Base-by-base conservation (phyloP, 2,113 vertebrate species). In the Junco hyemalis region DNA sequence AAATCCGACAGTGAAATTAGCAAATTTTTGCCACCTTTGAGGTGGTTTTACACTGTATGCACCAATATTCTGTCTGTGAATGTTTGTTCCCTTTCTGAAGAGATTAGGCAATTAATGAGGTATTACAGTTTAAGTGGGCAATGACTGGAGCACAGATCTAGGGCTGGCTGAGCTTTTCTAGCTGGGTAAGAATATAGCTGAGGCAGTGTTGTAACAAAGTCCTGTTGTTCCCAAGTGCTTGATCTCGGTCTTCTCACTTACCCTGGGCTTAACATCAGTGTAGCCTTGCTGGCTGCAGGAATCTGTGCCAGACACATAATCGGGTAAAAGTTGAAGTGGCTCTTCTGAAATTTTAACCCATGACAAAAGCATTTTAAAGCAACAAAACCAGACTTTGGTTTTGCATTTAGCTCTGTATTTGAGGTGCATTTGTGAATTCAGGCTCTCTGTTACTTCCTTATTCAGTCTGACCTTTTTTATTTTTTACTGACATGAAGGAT, bases 81-180 rank as follows among this genome's bases (percentile, higher is more conserved):
- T 48, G 29, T 47, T 69, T 70, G 1, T 35, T 61, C 35, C 15
- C 38, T 54, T 66, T 82, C 51, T 83, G 36, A 50, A 57, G 50
- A 42, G 83, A 26, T 36, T 2, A 15, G 28, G 51, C 47, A 59
- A 3, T 0, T 2, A 63, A 25, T 28, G 60, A 59, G 61, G 6
- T 18, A 0, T 48, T 31, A 0, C 10, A 2, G 10, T 24, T 8
- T 19, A 20, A n/a, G 44, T 23, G 69, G 56, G 1, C 47, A 12
- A 0, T 56, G 60, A 36, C 28, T 2, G 5, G 26, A 77, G 42
- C 45, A n/a, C 54, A 51, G 47, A 26, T 33, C 18, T 42, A 6
- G 48, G 64, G 15, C 65, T 63, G 5, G 15, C 31, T 9, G 64
- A 60, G 56, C 14, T 90, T 48, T 88, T 81, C n/a, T 48, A 31